Evolutionary conservation across 2,888 invertebrate genomes (phyloP).

Genomic region (Sepioteuthis lessoniana): DNA sequence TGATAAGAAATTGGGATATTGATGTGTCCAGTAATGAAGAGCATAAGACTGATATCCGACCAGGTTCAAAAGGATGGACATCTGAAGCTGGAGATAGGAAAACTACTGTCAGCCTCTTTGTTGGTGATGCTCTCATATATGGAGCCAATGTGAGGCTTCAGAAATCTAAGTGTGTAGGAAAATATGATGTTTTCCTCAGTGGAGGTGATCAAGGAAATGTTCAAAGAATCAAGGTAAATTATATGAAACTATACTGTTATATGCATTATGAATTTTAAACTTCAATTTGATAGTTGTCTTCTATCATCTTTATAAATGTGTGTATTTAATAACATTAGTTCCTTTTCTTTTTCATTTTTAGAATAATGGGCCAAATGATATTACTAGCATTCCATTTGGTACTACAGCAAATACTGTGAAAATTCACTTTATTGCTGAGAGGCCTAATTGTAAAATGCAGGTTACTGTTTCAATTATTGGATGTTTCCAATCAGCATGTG

Average conservation of each 20-base stretch:
- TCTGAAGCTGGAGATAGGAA: background rate
- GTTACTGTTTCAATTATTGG: background rate
- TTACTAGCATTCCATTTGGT: background rate
- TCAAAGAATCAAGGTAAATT: background rate
- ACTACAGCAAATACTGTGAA: background rate
- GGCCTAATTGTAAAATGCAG: background rate
- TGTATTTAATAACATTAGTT: too few relatives aligned
- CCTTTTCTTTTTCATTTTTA: background rate
- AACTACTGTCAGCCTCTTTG: background rate
- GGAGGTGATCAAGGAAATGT: background rate
- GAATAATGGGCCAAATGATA: background rate
- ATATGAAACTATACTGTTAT: too few relatives aligned
- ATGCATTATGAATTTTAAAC: too few relatives aligned
- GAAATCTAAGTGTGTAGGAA: background rate
- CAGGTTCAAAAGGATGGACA: slow-evolving; percentile 12
- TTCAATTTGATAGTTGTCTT: too few relatives aligned
- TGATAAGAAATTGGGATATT: background rate
- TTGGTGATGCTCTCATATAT: slow-evolving; percentile 15
- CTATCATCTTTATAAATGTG: too few relatives aligned
- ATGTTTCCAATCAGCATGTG: background rate
- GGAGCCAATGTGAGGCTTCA: background rate
- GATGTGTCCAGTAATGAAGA: slow-evolving; percentile 23
- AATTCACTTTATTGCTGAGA: background rate
- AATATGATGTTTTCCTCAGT: slow-evolving; percentile 14
- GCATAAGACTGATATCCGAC: background rate